Evolutionary conservation across 2,113 vertebrate genomes (phyloP).

Genomic region (Malurus alboscapulatus): DNA sequence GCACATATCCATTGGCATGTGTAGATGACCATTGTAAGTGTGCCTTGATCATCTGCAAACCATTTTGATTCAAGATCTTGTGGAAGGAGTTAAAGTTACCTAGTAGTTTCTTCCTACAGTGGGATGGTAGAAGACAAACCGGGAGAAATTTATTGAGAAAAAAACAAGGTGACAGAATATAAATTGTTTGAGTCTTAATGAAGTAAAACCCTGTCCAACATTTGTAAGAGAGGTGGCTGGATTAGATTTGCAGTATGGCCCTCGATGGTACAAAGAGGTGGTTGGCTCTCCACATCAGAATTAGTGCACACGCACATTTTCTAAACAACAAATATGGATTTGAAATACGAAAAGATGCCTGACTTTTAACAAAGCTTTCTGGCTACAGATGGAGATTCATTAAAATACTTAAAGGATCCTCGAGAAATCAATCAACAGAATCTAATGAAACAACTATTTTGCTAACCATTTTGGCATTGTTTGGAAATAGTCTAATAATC

Average conservation of each 20-base stretch:
- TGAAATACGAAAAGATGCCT: neutral
- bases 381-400: neutral
- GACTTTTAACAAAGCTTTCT: constrained; percentile 14
- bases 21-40: neutral
- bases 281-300: neutral
- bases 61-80: neutral
- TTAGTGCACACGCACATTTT: neutral
- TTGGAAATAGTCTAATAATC: constrained; percentile 54
- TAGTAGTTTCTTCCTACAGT: neutral
- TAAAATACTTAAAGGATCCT: constrained; percentile 15
- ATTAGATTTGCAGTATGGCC: neutral
- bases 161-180: neutral
- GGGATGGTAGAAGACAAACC: neutral
- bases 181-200: neutral
- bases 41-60: neutral
- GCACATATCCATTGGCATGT: neutral
- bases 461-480: constrained; percentile 38
- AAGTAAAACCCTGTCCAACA: neutral
- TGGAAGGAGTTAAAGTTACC: neutral
- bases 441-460: constrained; percentile 58
- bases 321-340: neutral
- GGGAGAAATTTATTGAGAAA: neutral
- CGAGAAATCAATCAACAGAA: constrained; percentile 17
- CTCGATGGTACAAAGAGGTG: neutral
- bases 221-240: neutral